A percentile compares a stretch with the other conserved stretches of the same genome.
Conservation (phyloP, 1,140 invertebrate genomes). For the Bombus superbus region DNA sequence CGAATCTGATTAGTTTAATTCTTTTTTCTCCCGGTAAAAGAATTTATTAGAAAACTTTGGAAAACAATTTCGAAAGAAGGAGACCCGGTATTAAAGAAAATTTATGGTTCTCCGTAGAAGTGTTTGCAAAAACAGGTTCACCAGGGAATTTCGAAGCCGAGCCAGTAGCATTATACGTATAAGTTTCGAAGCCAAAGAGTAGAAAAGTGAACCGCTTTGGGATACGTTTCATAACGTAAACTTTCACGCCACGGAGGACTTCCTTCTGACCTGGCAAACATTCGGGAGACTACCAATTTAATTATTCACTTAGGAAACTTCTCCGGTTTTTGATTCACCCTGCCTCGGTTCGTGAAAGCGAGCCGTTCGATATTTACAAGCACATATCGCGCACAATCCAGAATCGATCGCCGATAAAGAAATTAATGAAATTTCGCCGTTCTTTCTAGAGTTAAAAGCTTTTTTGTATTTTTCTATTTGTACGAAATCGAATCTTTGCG, state of each 20-base stretch:
- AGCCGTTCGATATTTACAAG: background rate
- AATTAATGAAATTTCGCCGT: background rate
- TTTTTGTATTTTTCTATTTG: background rate
- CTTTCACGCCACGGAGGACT: conserved; percentile 9
- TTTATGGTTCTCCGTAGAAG: background rate
- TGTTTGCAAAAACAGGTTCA: background rate
- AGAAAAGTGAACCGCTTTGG: conserved; percentile 15
- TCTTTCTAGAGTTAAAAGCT: background rate
- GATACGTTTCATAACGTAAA: conserved; percentile 26
- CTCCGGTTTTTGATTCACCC: background rate
- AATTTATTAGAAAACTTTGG: background rate
- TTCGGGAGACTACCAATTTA: background rate
- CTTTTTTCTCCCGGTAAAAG: background rate
- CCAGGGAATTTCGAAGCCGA: background rate
- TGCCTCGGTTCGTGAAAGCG: background rate
- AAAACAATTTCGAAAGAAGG: background rate
- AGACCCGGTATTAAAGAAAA: background rate
- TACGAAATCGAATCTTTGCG: background rate
- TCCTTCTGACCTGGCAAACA: conserved; percentile 22
- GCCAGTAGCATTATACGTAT: background rate
- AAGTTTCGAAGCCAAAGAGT: conserved; percentile 2
- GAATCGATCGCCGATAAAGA: background rate
- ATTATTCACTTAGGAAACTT: conserved; percentile 29
- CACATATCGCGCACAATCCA: too few relatives aligned
- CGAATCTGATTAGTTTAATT: background rate